Evolutionary conservation across 2,888 invertebrate genomes (phyloP).

Genomic region (Pollenia amentaria): DNA sequence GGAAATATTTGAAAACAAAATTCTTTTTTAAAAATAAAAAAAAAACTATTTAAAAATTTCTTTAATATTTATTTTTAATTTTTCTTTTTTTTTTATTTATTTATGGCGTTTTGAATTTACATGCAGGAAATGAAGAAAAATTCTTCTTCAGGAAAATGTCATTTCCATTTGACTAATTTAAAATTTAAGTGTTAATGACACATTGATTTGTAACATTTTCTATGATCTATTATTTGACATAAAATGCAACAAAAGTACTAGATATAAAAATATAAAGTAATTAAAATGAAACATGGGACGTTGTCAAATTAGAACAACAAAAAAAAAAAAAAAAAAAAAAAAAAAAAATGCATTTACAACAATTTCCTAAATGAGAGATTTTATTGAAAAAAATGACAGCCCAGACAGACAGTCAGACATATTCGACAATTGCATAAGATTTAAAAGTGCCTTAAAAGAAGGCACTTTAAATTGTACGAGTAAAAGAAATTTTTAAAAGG

Average conservation of each 20-base stretch:
- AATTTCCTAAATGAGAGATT: conserved; percentile 32
- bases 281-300: conserved; percentile 21
- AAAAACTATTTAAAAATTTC: too few species aligned
- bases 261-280: conserved; percentile 18
- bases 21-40: too few species aligned
- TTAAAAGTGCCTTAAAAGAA: conserved; percentile 26
- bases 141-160: background rate
- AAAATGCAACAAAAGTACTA: background rate
- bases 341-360: conserved; percentile 41
- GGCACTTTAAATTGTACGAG: conserved; percentile 26
- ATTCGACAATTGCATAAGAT: background rate
- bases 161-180: conserved; percentile 50
- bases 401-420: background rate
- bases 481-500: conserved; percentile 25
- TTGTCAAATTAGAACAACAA: background rate
- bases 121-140: background rate
- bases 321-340: too few species aligned
- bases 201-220: conserved; percentile 32
- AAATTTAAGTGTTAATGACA: conserved; percentile 67
- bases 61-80: too few species aligned
- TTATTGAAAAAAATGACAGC: conserved; percentile 50
- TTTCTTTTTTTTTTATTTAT: too few species aligned
- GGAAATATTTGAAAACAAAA: too few species aligned
- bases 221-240: conserved; percentile 11
- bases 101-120: too few species aligned